These are phyloP conservation scores for Pseudococcus viburni DNA, from an alignment of 2,888 invertebrate species.

Conservation along the genomic window DNA sequence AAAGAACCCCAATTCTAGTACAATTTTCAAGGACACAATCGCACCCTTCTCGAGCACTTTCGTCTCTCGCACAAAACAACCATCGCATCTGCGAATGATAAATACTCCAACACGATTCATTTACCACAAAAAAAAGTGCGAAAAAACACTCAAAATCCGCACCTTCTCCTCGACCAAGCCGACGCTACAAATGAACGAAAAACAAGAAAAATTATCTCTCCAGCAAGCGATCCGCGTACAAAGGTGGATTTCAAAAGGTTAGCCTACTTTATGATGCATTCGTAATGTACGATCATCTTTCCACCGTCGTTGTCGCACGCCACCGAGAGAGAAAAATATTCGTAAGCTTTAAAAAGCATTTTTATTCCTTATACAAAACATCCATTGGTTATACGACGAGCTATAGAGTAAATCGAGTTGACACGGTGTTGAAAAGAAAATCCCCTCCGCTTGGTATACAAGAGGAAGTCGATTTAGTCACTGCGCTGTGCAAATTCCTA, in stretches of 20 bases:
- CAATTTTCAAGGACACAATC: too few species aligned
- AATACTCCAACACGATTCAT: not conserved
- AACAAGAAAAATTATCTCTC: conserved; percentile 24
- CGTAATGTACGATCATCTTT: not conserved
- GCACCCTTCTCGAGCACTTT: not conserved
- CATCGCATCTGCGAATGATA: not conserved
- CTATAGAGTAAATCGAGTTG: conserved; percentile 30
- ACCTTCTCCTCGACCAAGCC: not conserved
- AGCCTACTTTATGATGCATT: conserved; percentile 22
- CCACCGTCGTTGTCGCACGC: not conserved
- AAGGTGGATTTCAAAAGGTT: conserved; percentile 49
- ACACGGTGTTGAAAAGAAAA: conserved; percentile 44
- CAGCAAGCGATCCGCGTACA: not conserved
- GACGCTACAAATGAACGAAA: not conserved
- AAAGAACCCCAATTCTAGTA: too few species aligned
- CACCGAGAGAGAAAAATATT: conserved; percentile 4
- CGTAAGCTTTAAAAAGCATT: conserved; percentile 50
- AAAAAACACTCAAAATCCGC: conserved; percentile 1
- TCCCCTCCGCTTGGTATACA: not conserved
- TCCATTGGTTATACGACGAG: conserved; percentile 12
- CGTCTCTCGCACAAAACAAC: not conserved
- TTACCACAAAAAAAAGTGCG: too few species aligned
- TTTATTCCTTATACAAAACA: conserved; percentile 41
- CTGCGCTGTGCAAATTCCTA: not conserved
- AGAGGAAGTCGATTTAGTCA: conserved; percentile 20